These are phyloP conservation scores for Liopterus haemorrhoidalis DNA, from an alignment of 2,888 invertebrate genomes.

Conservation along the genomic window DNA sequence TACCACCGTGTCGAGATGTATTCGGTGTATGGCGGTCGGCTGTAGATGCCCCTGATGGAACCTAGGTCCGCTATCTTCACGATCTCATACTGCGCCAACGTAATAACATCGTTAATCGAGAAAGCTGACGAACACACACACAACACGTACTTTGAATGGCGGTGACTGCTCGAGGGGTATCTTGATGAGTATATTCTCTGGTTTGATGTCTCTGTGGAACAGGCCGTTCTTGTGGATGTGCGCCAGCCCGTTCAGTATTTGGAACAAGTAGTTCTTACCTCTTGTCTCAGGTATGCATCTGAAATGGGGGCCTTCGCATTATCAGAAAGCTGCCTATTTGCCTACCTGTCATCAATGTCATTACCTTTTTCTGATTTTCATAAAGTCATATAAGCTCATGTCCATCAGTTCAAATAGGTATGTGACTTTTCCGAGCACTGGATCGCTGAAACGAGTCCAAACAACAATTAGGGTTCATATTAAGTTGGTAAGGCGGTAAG, in stretches of 20 bases:
- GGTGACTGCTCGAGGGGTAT: slow-evolving; percentile 38
- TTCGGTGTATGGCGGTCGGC: slow-evolving; percentile 59
- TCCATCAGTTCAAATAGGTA: slow-evolving; percentile 65
- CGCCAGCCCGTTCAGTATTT: slow-evolving; percentile 55
- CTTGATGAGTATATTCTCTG: slow-evolving; percentile 63
- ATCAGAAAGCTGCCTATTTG: background rate
- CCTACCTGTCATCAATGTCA: slow-evolving; percentile 20
- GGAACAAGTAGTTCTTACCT: slow-evolving; percentile 55
- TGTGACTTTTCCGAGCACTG: slow-evolving; percentile 52
- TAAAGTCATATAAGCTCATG: slow-evolving; percentile 61
- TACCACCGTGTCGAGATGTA: slow-evolving; percentile 69
- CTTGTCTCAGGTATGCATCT: slow-evolving; percentile 49
- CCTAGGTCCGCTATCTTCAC: slow-evolving; percentile 61
- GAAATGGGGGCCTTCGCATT: slow-evolving; percentile 27
- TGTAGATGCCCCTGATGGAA: slow-evolving; percentile 55
- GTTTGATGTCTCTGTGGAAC: slow-evolving; percentile 66
- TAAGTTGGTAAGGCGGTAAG: slow-evolving; percentile 13
- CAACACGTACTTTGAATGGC: no score
- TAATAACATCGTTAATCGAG: no score
- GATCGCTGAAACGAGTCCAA: slow-evolving; percentile 47
- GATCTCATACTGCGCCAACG: slow-evolving; percentile 46
- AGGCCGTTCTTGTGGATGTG: slow-evolving; percentile 57
- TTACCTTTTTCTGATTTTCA: slow-evolving; percentile 50
- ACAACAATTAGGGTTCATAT: slow-evolving; percentile 5
- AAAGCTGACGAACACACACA: no score